Evolutionary conservation across 2,113 vertebrate species (phyloP).

Genomic region (Crotophaga sulcirostris): DNA sequence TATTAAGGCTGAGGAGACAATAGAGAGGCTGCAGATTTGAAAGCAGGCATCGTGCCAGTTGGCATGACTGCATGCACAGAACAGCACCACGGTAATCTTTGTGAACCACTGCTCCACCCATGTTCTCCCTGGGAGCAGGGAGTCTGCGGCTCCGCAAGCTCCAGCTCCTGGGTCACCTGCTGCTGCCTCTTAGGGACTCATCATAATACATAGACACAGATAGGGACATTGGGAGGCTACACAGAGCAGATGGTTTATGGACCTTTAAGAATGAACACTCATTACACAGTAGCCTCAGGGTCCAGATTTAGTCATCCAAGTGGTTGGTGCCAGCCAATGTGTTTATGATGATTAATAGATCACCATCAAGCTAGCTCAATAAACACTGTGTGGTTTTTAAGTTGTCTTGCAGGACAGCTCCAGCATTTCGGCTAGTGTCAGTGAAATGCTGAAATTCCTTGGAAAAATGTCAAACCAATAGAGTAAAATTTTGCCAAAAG

Average conservation of each 20-base stretch:
- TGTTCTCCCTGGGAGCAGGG: not conserved
- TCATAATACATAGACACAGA: not conserved
- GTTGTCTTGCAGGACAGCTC: not conserved
- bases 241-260: not conserved
- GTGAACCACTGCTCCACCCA: rapidly evolving
- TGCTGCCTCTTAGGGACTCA: not conserved
- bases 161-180: not conserved
- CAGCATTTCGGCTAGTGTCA: not conserved
- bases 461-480: not conserved
- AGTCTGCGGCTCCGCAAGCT: not conserved
- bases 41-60: not conserved
- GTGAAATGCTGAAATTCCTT: not conserved
- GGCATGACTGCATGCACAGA: not conserved
- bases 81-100: rapidly evolving
- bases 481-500: not conserved
- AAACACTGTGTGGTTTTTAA: not conserved
- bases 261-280: slow-evolving; percentile 1
- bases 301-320: not conserved
- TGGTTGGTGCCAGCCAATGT: not conserved
- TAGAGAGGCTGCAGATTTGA: not conserved
- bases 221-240: not conserved
- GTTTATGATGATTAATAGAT: slow-evolving; percentile 13
- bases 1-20: not conserved
- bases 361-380: not conserved
- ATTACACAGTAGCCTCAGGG: slow-evolving; percentile 29